These are phyloP conservation scores for Anoncus sp. DNA, from an alignment of 2,888 invertebrate species.

Conservation along the genomic window DNA sequence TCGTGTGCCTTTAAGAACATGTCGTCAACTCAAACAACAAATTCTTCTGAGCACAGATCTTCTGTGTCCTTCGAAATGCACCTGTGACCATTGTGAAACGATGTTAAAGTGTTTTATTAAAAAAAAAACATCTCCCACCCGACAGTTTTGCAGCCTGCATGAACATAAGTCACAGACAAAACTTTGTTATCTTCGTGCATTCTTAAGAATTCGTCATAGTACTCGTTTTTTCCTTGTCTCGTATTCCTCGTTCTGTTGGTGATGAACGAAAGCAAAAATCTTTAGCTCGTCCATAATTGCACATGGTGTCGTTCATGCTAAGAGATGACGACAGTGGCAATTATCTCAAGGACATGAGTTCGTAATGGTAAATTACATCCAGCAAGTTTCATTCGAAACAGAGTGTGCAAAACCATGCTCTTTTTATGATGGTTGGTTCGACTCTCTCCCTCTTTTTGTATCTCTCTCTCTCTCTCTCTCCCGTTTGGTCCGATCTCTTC, in stretches of 20 bases:
- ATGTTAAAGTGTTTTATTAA: not conserved
- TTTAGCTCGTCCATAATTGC: conserved; percentile 35
- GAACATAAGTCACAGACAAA: conserved; percentile 1
- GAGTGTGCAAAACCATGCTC: conserved; percentile 14
- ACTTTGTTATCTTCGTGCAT: not conserved
- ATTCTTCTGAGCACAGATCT: too few species aligned
- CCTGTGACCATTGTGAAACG: not conserved
- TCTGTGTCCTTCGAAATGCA: too few species aligned
- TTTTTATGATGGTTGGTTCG: not conserved
- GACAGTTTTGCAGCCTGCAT: conserved; percentile 1
- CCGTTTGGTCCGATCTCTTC: conserved; percentile 19
- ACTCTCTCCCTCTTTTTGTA: conserved; percentile 22
- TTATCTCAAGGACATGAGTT: conserved; percentile 46
- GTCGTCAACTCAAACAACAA: too few species aligned
- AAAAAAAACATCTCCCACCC: not conserved
- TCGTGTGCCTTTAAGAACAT: too few species aligned
- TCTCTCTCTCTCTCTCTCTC: conserved; percentile 29
- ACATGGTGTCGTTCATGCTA: conserved; percentile 26
- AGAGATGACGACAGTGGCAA: conserved; percentile 10
- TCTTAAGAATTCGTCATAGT: not conserved
- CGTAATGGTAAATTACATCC: conserved; percentile 13
- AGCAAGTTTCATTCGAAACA: conserved; percentile 21
- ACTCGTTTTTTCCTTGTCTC: not conserved
- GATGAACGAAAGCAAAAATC: conserved; percentile 17
- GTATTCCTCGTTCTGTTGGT: not conserved